Base-by-base conservation (phyloP, 1,140 invertebrate species). In the Maconellicoccus hirsutus region DNA sequence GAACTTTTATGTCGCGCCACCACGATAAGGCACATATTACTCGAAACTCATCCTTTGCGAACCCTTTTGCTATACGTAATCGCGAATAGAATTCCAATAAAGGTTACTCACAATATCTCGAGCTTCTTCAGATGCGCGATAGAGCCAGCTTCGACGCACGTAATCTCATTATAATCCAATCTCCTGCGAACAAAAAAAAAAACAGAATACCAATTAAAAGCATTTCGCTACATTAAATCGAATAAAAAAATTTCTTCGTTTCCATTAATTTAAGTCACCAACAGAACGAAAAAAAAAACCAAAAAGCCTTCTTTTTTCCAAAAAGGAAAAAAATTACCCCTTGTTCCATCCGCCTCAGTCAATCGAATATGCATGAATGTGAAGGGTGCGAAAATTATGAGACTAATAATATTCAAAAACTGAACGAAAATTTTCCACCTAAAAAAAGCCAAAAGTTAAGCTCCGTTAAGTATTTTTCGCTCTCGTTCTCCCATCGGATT, bases 121-220 rank as follows among this genome's bases (percentile, higher is more conserved):
- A 96, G 80, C 74, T 93, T 89, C 77, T 87, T 91, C 66, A 96
- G 78, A 63, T 87, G 86, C 77, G 87, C 86, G 69, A 97, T 84
- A 0, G 93, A 88, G 73, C 88, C 85, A 76, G 95, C 92, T 75
- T 96, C 94, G 75, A 98, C 86, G 78, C 96, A 98, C 12, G 90
- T 92, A 73, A 98, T 82, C 75, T 91, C 87, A 80, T 98, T 98
- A 78, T 95, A 92, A 79, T 98, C 96, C 74, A 98, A 81, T 80
- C 96, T 89, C 75, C 90, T 92, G 81, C 22, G 83, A 79, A 77
- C 73, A 76, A 78, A 74, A 74, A 76, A 73, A 74, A 73, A 73
- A 61, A n/a, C n/a, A 7, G n/a, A 22, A 33, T 29, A 70, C 42
- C 38, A 38, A 70, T 25, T 70, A 52, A 23, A 59, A 59, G 70